Percentiles rank a stretch among this genome's conserved stretches.
These are phyloP conservation scores for Sphaerophoria rueppellii DNA, from an alignment of 2,888 invertebrate species.

Conservation along the genomic window DNA sequence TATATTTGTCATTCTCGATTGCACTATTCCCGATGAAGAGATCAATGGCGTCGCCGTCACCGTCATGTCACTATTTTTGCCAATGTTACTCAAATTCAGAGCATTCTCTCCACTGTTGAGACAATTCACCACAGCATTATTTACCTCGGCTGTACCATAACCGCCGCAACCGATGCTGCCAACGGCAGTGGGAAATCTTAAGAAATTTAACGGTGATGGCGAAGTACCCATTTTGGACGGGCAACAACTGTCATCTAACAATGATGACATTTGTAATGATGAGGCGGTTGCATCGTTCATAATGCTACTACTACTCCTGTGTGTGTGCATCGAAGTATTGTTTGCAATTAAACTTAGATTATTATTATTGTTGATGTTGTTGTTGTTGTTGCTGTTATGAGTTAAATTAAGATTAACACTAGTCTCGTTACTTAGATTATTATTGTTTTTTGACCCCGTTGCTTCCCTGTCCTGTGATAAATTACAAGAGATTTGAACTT, in stretches of 20 bases:
- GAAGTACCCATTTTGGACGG: slow-evolving; percentile 23
- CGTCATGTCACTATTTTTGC: slow-evolving; percentile 50
- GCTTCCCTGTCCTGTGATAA: slow-evolving; percentile 74
- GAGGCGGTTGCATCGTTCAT: slow-evolving; percentile 51
- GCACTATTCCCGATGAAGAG: slow-evolving; percentile 63
- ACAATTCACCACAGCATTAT: slow-evolving; percentile 41
- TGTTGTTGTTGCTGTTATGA: slow-evolving; percentile 54
- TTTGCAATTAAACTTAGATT: slow-evolving; percentile 64
- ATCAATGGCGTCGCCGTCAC: slow-evolving; percentile 48
- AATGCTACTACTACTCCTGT: slow-evolving; percentile 40
- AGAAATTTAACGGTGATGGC: slow-evolving; percentile 62
- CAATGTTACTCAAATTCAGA: slow-evolving; percentile 67
- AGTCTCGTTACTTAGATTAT: slow-evolving; percentile 72
- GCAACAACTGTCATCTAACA: slow-evolving; percentile 42
- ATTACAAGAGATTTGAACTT: slow-evolving; percentile 76
- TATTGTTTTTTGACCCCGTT: slow-evolving; percentile 74
- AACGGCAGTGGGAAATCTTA: slow-evolving; percentile 39
- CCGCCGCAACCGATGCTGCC: neutral
- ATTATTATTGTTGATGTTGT: slow-evolving; percentile 50
- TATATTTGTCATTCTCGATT: slow-evolving; percentile 54
- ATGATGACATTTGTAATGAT: slow-evolving; percentile 57
- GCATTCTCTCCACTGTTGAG: slow-evolving; percentile 53
- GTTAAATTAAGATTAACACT: slow-evolving; percentile 69
- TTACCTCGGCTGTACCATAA: slow-evolving; percentile 26
- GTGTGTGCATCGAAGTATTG: slow-evolving; percentile 37